Percentiles rank a stretch among this genome's conserved stretches.
Evolutionary conservation across 2,113 vertebrate genomes (phyloP).

Genomic region (Ceyx cyanopectus): DNA sequence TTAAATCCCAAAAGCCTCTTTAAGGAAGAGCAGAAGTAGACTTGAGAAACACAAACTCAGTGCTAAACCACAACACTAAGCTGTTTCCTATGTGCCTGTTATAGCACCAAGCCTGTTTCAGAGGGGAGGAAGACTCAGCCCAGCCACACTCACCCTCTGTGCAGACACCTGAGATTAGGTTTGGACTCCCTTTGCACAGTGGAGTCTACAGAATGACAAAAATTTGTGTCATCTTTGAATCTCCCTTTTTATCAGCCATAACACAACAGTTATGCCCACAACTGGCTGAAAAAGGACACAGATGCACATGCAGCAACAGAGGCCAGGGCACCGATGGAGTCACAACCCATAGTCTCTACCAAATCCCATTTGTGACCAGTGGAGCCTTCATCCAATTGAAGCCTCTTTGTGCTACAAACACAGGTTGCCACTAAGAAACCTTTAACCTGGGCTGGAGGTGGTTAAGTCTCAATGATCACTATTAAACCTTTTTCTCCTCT

Average conservation of each 20-base stretch:
- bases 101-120: background rate
- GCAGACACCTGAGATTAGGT: background rate
- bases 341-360: background rate
- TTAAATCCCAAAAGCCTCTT: conserved; percentile 18
- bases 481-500: background rate
- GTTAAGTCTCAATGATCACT: fast-evolving
- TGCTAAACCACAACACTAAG: background rate
- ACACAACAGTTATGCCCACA: background rate
- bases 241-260: background rate
- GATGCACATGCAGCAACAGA: background rate
- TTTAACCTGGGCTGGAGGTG: background rate
- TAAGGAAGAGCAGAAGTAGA: background rate
- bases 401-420: background rate
- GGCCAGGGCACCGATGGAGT: background rate
- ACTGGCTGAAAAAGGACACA: background rate
- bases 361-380: background rate
- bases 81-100: background rate
- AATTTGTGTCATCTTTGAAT: background rate
- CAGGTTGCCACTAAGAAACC: background rate
- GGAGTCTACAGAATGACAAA: background rate
- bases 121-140: background rate
- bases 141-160: fast-evolving
- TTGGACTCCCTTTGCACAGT: background rate
- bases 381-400: background rate
- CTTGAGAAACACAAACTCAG: background rate